Percentiles rank a stretch among this genome's conserved stretches.
Conservation (phyloP, 2,888 invertebrate genomes). For the Hermaeophaga mercurialis region DNA sequence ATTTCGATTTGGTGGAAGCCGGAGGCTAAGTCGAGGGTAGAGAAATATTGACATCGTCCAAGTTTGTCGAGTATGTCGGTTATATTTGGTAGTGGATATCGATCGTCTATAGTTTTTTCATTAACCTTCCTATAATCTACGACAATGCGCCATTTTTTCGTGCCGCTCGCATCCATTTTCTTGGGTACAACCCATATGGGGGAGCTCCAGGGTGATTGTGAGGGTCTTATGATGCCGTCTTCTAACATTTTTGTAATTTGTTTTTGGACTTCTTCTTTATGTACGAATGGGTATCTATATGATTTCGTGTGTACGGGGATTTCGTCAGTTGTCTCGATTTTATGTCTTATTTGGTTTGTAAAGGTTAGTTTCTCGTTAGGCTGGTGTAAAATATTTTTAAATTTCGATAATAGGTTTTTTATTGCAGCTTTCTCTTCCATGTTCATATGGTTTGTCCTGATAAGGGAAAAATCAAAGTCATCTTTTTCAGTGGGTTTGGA, state of each 20-base stretch:
- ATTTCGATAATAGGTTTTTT: background rate
- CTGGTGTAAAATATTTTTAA: background rate
- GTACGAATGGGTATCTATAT: constrained; percentile 11
- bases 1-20: constrained; percentile 29
- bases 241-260: constrained; percentile 20
- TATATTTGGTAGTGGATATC: background rate
- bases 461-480: background rate
- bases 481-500: background rate
- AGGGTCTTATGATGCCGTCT: constrained; percentile 22
- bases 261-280: constrained; percentile 19
- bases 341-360: background rate
- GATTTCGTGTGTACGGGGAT: constrained; percentile 10
- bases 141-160: background rate
- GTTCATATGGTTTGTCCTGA: background rate
- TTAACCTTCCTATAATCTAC: background rate
- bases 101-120: background rate
- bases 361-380: background rate
- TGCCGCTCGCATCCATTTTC: background rate
- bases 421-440: background rate
- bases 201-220: constrained; percentile 24
- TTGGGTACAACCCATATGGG: constrained; percentile 6
- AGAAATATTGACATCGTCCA: background rate
- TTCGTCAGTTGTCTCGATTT: background rate
- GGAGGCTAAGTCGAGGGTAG: background rate
- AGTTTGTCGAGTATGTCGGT: background rate